Conservation (phyloP, 2,113 vertebrate genomes). For the Myrmecophaga tridactyla region DNA sequence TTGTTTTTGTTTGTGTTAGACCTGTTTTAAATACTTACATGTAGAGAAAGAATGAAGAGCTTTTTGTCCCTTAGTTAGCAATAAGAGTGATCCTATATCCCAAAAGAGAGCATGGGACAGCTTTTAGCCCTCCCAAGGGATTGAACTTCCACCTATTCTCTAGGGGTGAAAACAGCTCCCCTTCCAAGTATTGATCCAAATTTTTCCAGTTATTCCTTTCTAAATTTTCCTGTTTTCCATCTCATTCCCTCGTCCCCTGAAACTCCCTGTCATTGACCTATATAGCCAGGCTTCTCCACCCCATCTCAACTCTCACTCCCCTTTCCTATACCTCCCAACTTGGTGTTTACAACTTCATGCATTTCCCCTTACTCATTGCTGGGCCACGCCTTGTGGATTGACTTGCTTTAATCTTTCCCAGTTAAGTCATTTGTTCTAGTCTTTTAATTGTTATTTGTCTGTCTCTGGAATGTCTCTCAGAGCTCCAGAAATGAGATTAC, state of each 20-base stretch:
- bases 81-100: background rate
- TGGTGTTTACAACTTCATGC: slow-evolving; percentile 43
- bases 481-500: slow-evolving; percentile 39
- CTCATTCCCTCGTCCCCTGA: slow-evolving; percentile 28
- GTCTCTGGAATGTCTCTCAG: slow-evolving; percentile 32
- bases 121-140: background rate
- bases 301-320: background rate
- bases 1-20: slow-evolving; percentile 50
- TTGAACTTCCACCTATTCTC: slow-evolving; percentile 11
- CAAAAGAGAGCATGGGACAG: background rate
- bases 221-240: slow-evolving; percentile 43
- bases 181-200: background rate
- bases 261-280: background rate
- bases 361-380: slow-evolving; percentile 68
- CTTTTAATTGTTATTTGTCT: slow-evolving; percentile 60
- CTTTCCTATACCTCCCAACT: background rate
- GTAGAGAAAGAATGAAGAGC: background rate
- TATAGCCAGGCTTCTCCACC: background rate
- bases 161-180: background rate
- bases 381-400: slow-evolving; percentile 9
- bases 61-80: slow-evolving; percentile 16
- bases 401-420: slow-evolving; percentile 40
- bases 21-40: slow-evolving; percentile 24
- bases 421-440: slow-evolving; percentile 45
- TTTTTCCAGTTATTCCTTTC: slow-evolving; percentile 31